Percentiles rank a stretch among this genome's conserved stretches.
Evolutionary conservation across 2,113 vertebrate genomes (phyloP).

Genomic region (Mirza zaza): DNA sequence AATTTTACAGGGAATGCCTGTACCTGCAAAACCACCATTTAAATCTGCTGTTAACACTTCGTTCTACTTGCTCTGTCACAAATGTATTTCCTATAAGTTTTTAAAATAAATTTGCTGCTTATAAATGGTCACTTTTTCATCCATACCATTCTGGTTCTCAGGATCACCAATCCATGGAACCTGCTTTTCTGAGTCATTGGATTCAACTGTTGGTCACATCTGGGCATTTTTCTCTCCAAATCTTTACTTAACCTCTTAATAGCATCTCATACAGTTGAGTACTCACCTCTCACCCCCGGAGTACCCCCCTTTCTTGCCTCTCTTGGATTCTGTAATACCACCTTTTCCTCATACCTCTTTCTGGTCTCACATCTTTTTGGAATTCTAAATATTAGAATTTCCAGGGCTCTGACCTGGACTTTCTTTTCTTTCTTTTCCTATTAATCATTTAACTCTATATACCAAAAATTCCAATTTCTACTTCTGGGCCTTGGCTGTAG

Average conservation of each 20-base stretch:
- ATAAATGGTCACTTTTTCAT: background rate
- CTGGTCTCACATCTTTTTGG: background rate
- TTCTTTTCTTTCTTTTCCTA: background rate
- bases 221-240: background rate
- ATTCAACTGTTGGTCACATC: background rate
- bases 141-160: background rate
- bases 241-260: background rate
- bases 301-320: background rate
- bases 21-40: background rate
- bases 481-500: background rate
- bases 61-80: background rate
- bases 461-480: background rate
- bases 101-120: background rate
- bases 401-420: background rate
- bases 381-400: background rate
- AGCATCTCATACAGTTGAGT: background rate
- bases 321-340: background rate
- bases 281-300: no score
- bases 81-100: background rate
- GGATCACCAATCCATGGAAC: background rate
- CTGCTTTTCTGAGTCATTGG: background rate
- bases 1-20: background rate
- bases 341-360: background rate
- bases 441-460: background rate
- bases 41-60: background rate